Evolutionary conservation across 2,888 invertebrate genomes (phyloP).

Genomic region (Belgica antarctica): DNA sequence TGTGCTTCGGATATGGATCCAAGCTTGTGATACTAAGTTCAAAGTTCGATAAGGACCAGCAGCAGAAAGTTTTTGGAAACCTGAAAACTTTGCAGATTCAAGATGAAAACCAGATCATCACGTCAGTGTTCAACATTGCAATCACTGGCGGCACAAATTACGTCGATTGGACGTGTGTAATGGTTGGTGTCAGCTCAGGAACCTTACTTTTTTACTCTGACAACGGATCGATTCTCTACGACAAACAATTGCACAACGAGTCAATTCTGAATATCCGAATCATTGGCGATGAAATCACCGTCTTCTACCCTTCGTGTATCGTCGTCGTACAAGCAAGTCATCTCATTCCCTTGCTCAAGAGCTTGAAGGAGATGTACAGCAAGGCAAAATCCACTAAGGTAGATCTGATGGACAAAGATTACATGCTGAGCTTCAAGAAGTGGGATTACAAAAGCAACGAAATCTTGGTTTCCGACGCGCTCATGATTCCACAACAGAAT

Average conservation of each 20-base stretch:
- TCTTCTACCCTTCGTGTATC: conserved; percentile 66
- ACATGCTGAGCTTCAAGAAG: conserved; percentile 56
- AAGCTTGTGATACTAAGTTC: conserved; percentile 66
- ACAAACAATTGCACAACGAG: conserved; percentile 81
- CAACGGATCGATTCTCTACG: conserved; percentile 74
- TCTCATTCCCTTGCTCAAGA: conserved; percentile 74
- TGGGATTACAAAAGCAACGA: conserved; percentile 81
- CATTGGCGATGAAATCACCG: conserved; percentile 58
- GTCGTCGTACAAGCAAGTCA: conserved; percentile 68
- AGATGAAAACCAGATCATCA: conserved; percentile 57
- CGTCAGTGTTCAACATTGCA: conserved; percentile 57
- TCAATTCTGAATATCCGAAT: conserved; percentile 76
- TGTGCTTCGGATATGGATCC: conserved; percentile 66
- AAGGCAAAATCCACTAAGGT: conserved; percentile 46
- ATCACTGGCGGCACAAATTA: conserved; percentile 58
- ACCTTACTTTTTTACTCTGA: conserved; percentile 86
- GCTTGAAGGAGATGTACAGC: conserved; percentile 71
- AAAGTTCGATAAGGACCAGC: conserved; percentile 59
- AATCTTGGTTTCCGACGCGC: conserved; percentile 71
- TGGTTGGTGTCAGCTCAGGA: conserved; percentile 83
- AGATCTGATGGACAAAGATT: conserved; percentile 42
- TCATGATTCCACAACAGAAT: conserved; percentile 64
- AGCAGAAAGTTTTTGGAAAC: conserved; percentile 58
- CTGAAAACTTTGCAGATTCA: conserved; percentile 60
- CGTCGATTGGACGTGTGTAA: conserved; percentile 91